Evolutionary conservation across 2,888 invertebrate genomes (phyloP), one percentile per base, ranked within the genome.

Genomic region (Athrips mouffetella): DNA sequence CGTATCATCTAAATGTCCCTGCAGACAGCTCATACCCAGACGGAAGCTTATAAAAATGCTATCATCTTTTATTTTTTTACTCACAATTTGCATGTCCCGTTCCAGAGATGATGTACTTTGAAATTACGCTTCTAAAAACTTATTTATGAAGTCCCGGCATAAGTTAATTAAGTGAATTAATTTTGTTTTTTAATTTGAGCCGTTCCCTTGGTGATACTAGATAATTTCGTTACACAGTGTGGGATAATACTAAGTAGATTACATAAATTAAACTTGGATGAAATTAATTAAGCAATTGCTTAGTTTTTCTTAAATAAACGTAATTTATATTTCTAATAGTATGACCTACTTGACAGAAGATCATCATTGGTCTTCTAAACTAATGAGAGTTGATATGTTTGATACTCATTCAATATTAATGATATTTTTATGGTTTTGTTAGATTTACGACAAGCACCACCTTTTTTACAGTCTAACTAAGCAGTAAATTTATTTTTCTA

Each of bases 31-130:
- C 49, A 55, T 58, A 60, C 67, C 60, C 75, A 67, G 76, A 67
- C 79, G 79, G 82, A 80, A 80, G 73, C 75, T 73, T 79, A 79
- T 78, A 78, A 82, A 86, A 87, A 79, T 70, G 80, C 79, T 78
- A 77, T 74, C 73, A 78, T 80, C 74, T 87, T 87, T 85, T 85
- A 83, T 84, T 86, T 84, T n/a, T 82, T 67, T 74, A 76, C 71
- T 67, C 67, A 70, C 76, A 84, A 87, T 87, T 87, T 84, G 83
- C 87, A 88, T 85, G 82, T 81, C 73, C 78, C 80, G 80, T 78
- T 84, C 71, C 75, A 77, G 80, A 80, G 76, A 80, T 84, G 83
- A 85, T 84, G 76, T 76, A 80, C 80, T 78, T 60, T 68, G 64
- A 77, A 80, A 84, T 84, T 82, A 83, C 82, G 70, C 76, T 70